Base-by-base conservation (phyloP, 2,888 invertebrate species). In the Machimus rusticus region DNA sequence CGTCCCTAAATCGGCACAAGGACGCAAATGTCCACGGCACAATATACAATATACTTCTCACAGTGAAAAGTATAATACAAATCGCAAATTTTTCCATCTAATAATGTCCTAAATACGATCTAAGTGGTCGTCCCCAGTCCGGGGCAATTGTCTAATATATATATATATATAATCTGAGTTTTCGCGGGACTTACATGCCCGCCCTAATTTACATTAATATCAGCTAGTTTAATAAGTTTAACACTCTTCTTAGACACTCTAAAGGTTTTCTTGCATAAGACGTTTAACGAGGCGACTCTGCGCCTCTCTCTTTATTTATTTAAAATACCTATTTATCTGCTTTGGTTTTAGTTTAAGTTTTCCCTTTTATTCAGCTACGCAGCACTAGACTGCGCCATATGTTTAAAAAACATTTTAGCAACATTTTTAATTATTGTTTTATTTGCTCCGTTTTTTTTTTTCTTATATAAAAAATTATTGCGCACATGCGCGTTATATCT, bases 121-220 rank as follows among this genome's bases (percentile, higher is more conserved):
- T 88, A 88, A 88, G 74, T 88, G 88, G 88, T 88, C 88, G 77
- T 85, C 88, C 88, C 88, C 85, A 88, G 23, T 84, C 51, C 46
- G 57, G 82, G 82, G 82, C 37, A 82, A 82, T 46, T 78, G n/a
- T 46, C 55, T 84, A 84, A 84, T 66, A 74, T 66, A 66, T 19
- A 46, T 16, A 39, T 86, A 74, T 79, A 39, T 39, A 39, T 39
- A 8, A 81, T 55, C 51, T 51, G 37, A 81, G 31, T 81, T 88
- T 86, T 76, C 57, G 55, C 86, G 34, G 12, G 31, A 31, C 43
- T 46, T 46, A 74, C 74, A 74, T 34, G 57, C 16, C 43, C 57
- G 31, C 37, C n/a, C 57, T 74, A 74, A 74, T 81, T 14, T 77
- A 87, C 84, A 86, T 86, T 37, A 85, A 55, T 84, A 82, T 85